These are phyloP conservation scores for Protophormia terraenovae DNA, from an alignment of 2,888 invertebrate species.

Conservation along the genomic window DNA sequence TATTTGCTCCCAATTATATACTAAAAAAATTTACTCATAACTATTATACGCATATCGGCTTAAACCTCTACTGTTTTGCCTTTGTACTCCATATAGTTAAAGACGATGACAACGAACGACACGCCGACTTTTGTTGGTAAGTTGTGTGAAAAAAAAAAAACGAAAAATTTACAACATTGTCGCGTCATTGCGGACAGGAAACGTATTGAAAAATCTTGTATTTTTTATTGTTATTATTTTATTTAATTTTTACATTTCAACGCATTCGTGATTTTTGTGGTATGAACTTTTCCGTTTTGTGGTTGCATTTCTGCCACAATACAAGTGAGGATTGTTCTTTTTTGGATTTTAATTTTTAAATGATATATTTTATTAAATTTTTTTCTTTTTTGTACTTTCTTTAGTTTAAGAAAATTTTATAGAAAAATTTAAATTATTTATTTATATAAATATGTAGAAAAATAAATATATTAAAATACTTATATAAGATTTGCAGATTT, in stretches of 20 bases:
- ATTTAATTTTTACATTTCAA: constrained; percentile 54
- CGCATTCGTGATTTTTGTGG: constrained; percentile 59
- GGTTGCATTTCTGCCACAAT: constrained; percentile 45
- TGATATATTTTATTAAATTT: constrained; percentile 11
- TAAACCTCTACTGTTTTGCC: background rate
- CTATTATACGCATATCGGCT: background rate
- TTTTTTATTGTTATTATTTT: constrained; percentile 51
- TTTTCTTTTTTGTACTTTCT: background rate
- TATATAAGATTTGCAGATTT: no score
- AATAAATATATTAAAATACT: no score
- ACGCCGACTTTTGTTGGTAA: constrained; percentile 21
- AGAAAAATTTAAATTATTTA: constrained; percentile 37
- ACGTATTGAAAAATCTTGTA: constrained; percentile 61
- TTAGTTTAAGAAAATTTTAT: constrained; percentile 14
- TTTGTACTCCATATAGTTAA: background rate
- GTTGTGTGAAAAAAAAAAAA: constrained; percentile 23
- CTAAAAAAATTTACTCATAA: background rate
- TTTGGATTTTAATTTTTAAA: background rate
- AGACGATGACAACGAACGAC: constrained; percentile 1
- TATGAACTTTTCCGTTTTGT: constrained; percentile 61
- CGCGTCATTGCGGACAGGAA: constrained; percentile 65
- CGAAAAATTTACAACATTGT: constrained; percentile 47
- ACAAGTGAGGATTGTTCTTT: constrained; percentile 27
- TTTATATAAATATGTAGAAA: background rate
- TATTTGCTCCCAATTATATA: no score